These are phyloP conservation scores for Nerophis lumbriciformis DNA, from an alignment of 2,113 vertebrate species.

Conservation along the genomic window DNA sequence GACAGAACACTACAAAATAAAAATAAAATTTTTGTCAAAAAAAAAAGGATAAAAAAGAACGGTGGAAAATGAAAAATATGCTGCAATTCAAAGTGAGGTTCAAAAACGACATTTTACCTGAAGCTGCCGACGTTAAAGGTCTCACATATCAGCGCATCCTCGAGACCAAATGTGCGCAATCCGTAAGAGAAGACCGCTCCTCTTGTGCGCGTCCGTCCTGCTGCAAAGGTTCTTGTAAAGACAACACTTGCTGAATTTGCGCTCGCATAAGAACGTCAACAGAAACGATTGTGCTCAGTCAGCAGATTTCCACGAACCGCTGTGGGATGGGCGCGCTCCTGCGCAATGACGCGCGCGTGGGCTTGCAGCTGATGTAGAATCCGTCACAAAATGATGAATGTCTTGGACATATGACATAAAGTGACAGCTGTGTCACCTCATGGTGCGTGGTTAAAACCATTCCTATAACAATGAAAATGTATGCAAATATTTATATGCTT, in stretches of 20 bases:
- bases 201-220: constrained; percentile 9
- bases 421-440: not conserved
- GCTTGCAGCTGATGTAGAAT: constrained; percentile 45
- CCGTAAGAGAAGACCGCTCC: constrained; percentile 19
- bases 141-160: constrained; percentile 37
- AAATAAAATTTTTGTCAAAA: not conserved
- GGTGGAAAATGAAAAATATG: not conserved
- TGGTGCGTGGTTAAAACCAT: not conserved
- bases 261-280: constrained; percentile 30
- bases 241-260: constrained; percentile 47
- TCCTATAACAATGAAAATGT: no score
- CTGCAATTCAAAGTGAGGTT: constrained; percentile 9
- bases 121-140: constrained; percentile 19
- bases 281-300: constrained; percentile 55
- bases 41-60: not conserved
- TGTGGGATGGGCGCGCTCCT: constrained; percentile 40
- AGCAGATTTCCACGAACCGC: constrained; percentile 44
- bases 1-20: not conserved
- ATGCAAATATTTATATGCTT: not conserved
- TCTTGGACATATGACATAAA: constrained; percentile 11
- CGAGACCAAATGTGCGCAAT: constrained; percentile 14
- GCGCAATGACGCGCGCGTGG: constrained; percentile 62
- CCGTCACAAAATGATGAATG: constrained; percentile 32
- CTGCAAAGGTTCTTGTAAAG: not conserved
- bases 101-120: constrained; percentile 51